Evolutionary conservation across 2,113 vertebrate species (phyloP).

Genomic region (Rhinopomastus cyanomelas): DNA sequence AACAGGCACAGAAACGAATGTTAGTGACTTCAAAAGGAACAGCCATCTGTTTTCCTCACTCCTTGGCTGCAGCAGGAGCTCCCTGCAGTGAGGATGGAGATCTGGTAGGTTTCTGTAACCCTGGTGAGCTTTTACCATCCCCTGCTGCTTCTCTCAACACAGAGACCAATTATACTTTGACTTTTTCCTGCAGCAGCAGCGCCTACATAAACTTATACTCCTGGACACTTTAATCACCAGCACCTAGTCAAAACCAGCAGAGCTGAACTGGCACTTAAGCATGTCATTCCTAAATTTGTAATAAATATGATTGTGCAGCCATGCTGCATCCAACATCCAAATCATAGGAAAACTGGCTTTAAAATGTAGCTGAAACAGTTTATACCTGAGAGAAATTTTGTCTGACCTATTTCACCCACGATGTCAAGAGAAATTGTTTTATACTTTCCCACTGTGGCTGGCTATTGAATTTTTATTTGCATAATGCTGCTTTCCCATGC

Average conservation of each 20-base stretch:
- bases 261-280: background rate
- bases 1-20: conserved; percentile 5
- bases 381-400: background rate
- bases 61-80: conserved; percentile 31
- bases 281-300: background rate
- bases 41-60: conserved; percentile 57
- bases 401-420: background rate
- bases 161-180: conserved; percentile 13
- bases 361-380: background rate
- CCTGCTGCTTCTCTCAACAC: conserved; percentile 2
- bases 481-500: conserved; percentile 1
- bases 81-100: conserved; percentile 25
- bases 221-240: background rate
- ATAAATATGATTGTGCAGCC: background rate
- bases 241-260: background rate
- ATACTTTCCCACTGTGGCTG: background rate
- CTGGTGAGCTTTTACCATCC: conserved; percentile 20
- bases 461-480: conserved; percentile 16
- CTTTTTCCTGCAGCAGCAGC: conserved; percentile 7
- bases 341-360: background rate
- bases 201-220: background rate
- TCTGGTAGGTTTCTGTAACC: conserved; percentile 21
- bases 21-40: conserved; percentile 38
- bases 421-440: background rate
- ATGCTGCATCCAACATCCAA: background rate